Evolutionary conservation across 64 coral and sea anemone genomes (phyloP), one percentile per base, ranked within the genome.

Genomic region (Porites australiensis): DNA sequence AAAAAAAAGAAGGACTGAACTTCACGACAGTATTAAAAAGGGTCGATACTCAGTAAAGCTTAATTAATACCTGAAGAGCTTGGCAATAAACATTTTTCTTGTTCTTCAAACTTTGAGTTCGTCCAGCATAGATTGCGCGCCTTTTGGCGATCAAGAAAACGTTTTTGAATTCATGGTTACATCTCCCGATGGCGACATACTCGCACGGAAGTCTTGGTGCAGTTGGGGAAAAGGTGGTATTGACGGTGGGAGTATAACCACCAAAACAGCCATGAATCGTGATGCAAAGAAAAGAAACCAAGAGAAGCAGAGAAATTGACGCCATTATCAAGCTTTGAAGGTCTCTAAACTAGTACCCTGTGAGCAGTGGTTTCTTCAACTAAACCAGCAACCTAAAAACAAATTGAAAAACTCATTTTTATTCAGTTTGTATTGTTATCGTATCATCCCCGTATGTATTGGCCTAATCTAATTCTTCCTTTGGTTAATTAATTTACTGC

Each of bases 161-260:
- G 51, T 72, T 18, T 8, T 96, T 96, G 50, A 96, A 96, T 27
- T 83, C 59, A 18, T 77, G n/a, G 7, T 96, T 96, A 58, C 94
- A 96, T 51, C 51, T 96, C 50, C 88, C 89, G 55, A 96, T 96
- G 21, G 69, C 63, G 1, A 77, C 14, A 19, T 83, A 82, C 72
- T 96, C 67, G n/a, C 86, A 92, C 9, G 7, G 51, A 46, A 4
- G 88, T 77, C 13, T 77, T 5, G 75, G 43, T 15, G 19, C 52
- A 61, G 75, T 65, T 15, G 3, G 1, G 6, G 49, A 53, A 10
- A 4, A n/a, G 45, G 16, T 57, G 3, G 7, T 5, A 57, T 57
- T 57, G 23, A 19, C 52, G 50, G 63, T 65, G 22, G 3, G 1
- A 5, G 49, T 44, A 10, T 4, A 5, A 18, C 6, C 6, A n/a